Conservation (phyloP, 2,113 vertebrate genomes). For the Paracanthobrama guichenoti region DNA sequence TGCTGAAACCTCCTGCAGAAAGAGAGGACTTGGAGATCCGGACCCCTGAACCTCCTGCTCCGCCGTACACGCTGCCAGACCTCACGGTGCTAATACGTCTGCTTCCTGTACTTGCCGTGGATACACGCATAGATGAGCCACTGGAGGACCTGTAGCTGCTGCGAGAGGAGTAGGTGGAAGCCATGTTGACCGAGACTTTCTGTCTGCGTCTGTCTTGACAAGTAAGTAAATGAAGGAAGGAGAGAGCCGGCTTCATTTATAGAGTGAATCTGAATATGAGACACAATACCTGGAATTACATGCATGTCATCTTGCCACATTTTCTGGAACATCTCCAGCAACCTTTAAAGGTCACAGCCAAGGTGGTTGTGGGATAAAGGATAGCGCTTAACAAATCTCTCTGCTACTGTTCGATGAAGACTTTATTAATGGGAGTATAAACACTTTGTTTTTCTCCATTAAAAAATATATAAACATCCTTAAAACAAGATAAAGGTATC, state of each 20-base stretch:
- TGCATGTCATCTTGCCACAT: not conserved
- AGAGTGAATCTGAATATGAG: constrained; percentile 32
- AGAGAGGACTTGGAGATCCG: constrained; percentile 56
- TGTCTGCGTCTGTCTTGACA: constrained; percentile 5
- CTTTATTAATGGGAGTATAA: not conserved
- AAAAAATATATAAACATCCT: not conserved
- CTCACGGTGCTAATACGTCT: constrained; percentile 18
- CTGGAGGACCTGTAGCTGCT: constrained; percentile 39
- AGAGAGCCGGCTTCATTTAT: constrained; percentile 52
- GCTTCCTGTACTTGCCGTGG: not conserved
- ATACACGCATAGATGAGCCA: not conserved
- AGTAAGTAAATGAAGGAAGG: not conserved
- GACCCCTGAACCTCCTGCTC: constrained; percentile 39
- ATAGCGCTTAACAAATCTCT: not conserved
- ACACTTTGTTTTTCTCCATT: not conserved
- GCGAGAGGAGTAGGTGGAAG: constrained; percentile 22
- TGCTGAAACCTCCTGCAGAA: constrained; percentile 9
- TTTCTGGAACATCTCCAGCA: not conserved
- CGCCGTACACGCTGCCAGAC: constrained; percentile 61
- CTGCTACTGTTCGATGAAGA: not conserved
- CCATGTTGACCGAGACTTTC: constrained; percentile 19
- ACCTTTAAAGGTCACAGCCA: not conserved
- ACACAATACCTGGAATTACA: constrained; percentile 33
- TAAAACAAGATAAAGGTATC: not conserved
- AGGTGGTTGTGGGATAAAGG: not conserved